These are phyloP conservation scores for Galerucella calmariensis DNA, from an alignment of 2,888 invertebrate genomes.

Conservation along the genomic window DNA sequence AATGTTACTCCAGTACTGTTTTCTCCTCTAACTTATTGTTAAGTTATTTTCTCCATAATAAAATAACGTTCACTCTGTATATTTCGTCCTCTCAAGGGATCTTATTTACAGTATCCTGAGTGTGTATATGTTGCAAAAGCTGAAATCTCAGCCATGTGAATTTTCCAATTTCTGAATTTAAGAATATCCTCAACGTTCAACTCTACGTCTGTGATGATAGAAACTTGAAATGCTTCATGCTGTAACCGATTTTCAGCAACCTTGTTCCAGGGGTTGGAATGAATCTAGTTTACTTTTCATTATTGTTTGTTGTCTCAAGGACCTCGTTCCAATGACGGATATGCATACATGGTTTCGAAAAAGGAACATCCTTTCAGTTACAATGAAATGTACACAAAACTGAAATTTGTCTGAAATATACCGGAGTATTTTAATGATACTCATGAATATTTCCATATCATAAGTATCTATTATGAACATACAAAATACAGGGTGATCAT, in stretches of 20 bases:
- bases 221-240: neutral
- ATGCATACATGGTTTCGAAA: neutral
- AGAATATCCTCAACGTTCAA: neutral
- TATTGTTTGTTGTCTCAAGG: constrained; percentile 15
- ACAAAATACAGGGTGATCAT: too few relatives aligned
- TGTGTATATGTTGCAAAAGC: neutral
- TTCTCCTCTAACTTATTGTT: too few relatives aligned
- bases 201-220: neutral
- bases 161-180: neutral
- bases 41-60: too few relatives aligned
- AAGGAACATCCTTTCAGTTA: neutral
- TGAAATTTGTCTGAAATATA: neutral
- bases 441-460: too few relatives aligned
- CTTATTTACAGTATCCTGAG: neutral
- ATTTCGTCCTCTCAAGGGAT: neutral
- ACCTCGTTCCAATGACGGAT: neutral
- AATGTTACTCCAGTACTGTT: too few relatives aligned
- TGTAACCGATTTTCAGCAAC: constrained; percentile 10
- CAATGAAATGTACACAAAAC: neutral
- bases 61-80: too few relatives aligned
- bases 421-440: too few relatives aligned
- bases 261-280: constrained; percentile 8
- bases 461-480: too few relatives aligned
- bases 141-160: neutral
- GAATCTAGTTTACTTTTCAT: constrained; percentile 27